Evolutionary conservation across 2,888 invertebrate species (phyloP).

Genomic region (Laspeyria flexula): DNA sequence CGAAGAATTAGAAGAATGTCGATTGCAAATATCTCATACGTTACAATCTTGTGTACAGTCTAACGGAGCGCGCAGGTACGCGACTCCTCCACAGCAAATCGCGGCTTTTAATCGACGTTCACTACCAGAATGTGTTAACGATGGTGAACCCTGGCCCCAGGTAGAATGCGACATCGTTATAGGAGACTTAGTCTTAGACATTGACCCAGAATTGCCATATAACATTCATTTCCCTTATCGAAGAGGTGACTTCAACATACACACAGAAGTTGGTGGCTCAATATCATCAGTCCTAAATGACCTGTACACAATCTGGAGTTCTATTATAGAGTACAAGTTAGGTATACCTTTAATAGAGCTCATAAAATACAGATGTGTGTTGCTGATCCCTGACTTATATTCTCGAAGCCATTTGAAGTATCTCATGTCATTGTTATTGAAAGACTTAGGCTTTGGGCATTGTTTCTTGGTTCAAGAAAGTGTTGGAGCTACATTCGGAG

Average conservation of each 20-base stretch:
- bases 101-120: conserved; percentile 94
- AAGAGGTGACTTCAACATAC: conserved; percentile 95
- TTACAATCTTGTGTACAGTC: conserved; percentile 95
- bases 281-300: conserved; percentile 93
- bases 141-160: conserved; percentile 87
- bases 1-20: conserved; percentile 93
- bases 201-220: conserved; percentile 90
- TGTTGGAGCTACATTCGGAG: conserved; percentile 82
- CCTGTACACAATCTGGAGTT: conserved; percentile 95
- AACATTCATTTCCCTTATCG: conserved; percentile 96
- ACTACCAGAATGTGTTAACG: conserved; percentile 88
- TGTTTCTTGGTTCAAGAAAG: conserved; percentile 93
- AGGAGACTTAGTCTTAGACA: conserved; percentile 91
- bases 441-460: conserved; percentile 93
- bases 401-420: conserved; percentile 94
- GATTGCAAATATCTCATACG: conserved; percentile 93
- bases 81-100: conserved; percentile 95
- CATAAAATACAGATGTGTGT: conserved; percentile 93
- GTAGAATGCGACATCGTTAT: conserved; percentile 88
- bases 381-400: conserved; percentile 96
- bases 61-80: conserved; percentile 92
- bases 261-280: conserved; percentile 94
- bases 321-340: conserved; percentile 91
- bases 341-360: conserved; percentile 90
- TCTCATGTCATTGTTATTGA: conserved; percentile 92